A percentile compares a stretch with the other conserved stretches of the same genome.
Conservation (phyloP, 1,140 invertebrate genomes). For the Ceratina japonica region DNA sequence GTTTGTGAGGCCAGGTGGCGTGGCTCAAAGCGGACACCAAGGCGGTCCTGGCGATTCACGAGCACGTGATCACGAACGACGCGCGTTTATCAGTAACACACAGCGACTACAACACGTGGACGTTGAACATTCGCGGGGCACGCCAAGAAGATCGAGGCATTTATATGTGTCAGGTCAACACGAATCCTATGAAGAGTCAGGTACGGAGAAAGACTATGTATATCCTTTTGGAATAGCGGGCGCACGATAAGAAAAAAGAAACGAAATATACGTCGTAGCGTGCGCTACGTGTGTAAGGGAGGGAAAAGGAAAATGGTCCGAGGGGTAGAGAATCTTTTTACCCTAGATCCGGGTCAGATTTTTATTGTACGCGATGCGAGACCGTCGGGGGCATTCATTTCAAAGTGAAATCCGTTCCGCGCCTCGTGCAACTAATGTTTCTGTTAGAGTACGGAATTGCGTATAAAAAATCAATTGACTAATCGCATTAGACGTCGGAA, state of each 20-base stretch:
- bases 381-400: slow-evolving; percentile 26
- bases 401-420: slow-evolving; percentile 34
- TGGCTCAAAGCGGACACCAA: slow-evolving; percentile 97
- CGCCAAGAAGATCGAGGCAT: slow-evolving; percentile 91
- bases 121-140: slow-evolving; percentile 89
- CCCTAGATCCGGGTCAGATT: slow-evolving; percentile 41
- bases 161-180: slow-evolving; percentile 97
- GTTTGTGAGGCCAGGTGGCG: slow-evolving; percentile 84
- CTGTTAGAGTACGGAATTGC: no score
- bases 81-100: slow-evolving; percentile 91
- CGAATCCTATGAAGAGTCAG: slow-evolving; percentile 96
- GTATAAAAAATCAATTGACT: no score
- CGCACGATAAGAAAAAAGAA: not conserved
- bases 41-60: slow-evolving; percentile 94
- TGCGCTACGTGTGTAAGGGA: no score
- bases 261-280: no score
- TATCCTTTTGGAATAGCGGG: not conserved
- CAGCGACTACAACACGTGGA: slow-evolving; percentile 93
- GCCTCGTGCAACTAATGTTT: not conserved
- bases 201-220: slow-evolving; percentile 75
- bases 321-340: slow-evolving; percentile 37
- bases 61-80: slow-evolving; percentile 95
- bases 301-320: not conserved
- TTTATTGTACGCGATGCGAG: slow-evolving; percentile 39
- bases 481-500: no score